These are phyloP conservation scores for Chymomyza caudatula DNA, from an alignment of 2,888 invertebrate genomes.

Conservation along the genomic window DNA sequence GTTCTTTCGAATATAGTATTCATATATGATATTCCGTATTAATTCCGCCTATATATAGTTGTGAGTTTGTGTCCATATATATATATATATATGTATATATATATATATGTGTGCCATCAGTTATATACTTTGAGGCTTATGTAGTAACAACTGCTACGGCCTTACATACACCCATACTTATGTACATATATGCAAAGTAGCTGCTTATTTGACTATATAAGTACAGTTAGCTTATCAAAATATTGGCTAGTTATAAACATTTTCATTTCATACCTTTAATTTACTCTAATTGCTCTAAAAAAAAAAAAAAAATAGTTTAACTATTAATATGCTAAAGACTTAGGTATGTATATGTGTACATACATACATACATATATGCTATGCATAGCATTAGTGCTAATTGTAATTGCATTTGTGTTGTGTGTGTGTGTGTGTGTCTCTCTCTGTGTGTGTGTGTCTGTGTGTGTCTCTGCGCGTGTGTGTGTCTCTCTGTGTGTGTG, in stretches of 20 bases:
- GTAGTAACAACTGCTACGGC: neutral
- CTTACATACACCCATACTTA: neutral
- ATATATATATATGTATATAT: neutral
- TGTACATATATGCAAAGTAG: neutral
- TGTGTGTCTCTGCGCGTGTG: neutral
- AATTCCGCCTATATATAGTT: neutral
- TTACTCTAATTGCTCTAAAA: slow-evolving; percentile 8
- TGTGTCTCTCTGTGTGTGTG: slow-evolving; percentile 30
- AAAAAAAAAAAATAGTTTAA: slow-evolving; percentile 7
- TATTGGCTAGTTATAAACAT: slow-evolving; percentile 8
- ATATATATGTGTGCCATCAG: neutral
- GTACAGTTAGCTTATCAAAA: neutral
- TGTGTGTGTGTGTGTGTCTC: neutral
- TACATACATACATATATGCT: neutral
- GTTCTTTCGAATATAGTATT: slow-evolving; percentile 33
- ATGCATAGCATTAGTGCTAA: slow-evolving; percentile 13
- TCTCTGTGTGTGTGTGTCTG: slow-evolving; percentile 16
- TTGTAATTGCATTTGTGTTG: slow-evolving; percentile 1
- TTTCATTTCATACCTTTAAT: neutral
- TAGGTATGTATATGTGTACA: neutral
- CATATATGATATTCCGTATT: neutral
- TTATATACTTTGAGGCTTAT: neutral
- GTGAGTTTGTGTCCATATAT: neutral
- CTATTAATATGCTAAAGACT: neutral
- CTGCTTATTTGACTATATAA: neutral